phyloP scores from a whole-genome alignment of 2,113 vertebrate species.

The Psettodes erumei region DNA sequence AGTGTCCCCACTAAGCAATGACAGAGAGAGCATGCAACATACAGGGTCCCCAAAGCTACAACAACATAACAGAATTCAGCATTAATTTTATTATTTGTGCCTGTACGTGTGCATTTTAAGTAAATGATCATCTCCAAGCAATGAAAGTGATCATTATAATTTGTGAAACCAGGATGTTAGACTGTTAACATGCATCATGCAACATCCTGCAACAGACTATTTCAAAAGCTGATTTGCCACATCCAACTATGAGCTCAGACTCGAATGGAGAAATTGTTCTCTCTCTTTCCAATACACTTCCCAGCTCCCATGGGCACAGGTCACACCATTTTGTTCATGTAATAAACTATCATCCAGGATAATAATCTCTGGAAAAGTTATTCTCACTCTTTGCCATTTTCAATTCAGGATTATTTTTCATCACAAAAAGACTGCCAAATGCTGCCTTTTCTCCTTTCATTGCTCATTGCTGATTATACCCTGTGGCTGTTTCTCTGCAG shows the following conservation, averaged over 20 bases:
- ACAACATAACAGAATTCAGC: no score
- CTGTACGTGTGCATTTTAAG: slow-evolving; percentile 11
- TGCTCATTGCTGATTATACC: slow-evolving; percentile 18
- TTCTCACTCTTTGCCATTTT: slow-evolving; percentile 14
- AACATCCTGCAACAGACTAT: neutral
- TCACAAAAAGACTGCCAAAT: neutral
- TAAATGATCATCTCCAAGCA: neutral
- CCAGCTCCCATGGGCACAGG: slow-evolving; percentile 1
- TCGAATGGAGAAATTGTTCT: slow-evolving; percentile 16
- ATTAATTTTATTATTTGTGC: no score
- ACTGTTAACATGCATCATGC: neutral
- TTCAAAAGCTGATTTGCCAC: slow-evolving; percentile 17
- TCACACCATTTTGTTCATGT: slow-evolving; percentile 12
- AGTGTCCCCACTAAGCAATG: no score
- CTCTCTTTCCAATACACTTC: neutral
- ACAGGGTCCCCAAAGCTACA: no score
- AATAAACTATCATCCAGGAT: slow-evolving; percentile 3
- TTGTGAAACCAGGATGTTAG: neutral
- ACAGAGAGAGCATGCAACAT: no score
- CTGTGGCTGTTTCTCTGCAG: neutral
- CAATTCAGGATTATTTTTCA: slow-evolving; percentile 8
- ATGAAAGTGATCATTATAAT: neutral
- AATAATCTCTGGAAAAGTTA: slow-evolving; percentile 31
- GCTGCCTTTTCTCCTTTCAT: slow-evolving; percentile 22
- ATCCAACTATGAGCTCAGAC: neutral